Evolutionary conservation across 2,888 invertebrate species (phyloP).

Genomic region (Drosophila villosipedis): DNA sequence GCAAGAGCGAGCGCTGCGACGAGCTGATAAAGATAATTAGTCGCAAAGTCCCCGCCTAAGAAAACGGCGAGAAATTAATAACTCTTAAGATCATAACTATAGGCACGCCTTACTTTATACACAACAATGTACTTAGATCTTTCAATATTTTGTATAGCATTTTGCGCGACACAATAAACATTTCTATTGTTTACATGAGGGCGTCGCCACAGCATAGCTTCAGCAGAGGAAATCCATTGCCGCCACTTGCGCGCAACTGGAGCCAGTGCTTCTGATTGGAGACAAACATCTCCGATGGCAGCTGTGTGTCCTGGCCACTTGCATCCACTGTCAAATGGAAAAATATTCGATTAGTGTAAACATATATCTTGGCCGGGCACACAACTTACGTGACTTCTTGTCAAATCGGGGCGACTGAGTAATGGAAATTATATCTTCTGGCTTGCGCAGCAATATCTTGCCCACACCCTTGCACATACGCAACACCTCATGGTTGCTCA

Average conservation of each 20-base stretch:
- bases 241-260: slow-evolving; percentile 87
- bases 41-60: slow-evolving; percentile 87
- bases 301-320: slow-evolving; percentile 87
- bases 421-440: slow-evolving; percentile 94
- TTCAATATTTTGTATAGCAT: slow-evolving; percentile 76
- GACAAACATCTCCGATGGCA: slow-evolving; percentile 96
- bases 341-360: neutral
- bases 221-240: slow-evolving; percentile 69
- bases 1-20: slow-evolving; percentile 92
- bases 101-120: slow-evolving; percentile 48
- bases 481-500: slow-evolving; percentile 86
- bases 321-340: slow-evolving; percentile 81
- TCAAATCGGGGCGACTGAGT: slow-evolving; percentile 84
- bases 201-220: slow-evolving; percentile 75
- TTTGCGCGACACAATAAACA: slow-evolving; percentile 76
- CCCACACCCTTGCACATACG: slow-evolving; percentile 94
- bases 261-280: slow-evolving; percentile 96
- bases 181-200: slow-evolving; percentile 65
- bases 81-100: slow-evolving; percentile 36
- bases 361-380: rapidly evolving
- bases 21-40: slow-evolving; percentile 91
- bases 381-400: slow-evolving; percentile 68
- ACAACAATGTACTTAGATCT: slow-evolving; percentile 60
- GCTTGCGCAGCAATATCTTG: slow-evolving; percentile 90
- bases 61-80: slow-evolving; percentile 10